Evolutionary conservation across 2,113 vertebrate species (phyloP).

Genomic region (Osmerus mordax): DNA sequence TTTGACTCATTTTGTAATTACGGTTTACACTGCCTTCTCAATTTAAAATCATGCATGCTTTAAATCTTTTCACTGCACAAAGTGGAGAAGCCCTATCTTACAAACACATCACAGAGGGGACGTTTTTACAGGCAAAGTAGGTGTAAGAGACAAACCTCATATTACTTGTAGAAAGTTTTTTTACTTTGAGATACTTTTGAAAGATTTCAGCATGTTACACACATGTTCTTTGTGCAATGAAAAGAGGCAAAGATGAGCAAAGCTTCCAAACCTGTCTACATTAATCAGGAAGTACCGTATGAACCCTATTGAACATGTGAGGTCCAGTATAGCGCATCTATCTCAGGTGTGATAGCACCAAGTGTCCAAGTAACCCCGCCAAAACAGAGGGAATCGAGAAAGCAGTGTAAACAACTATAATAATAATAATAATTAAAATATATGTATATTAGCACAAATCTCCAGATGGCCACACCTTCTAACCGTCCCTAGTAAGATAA

Average conservation of each 20-base stretch:
- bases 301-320: conserved; percentile 80
- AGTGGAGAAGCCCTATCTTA: conserved; percentile 49
- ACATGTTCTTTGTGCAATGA: conserved; percentile 74
- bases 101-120: conserved; percentile 53
- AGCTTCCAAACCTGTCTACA: conserved; percentile 60
- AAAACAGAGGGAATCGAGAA: conserved; percentile 60
- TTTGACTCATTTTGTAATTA: conserved; percentile 71
- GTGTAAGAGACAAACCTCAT: conserved; percentile 33
- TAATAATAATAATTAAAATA: conserved; percentile 6
- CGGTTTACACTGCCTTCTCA: conserved; percentile 79
- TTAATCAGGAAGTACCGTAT: conserved; percentile 74
- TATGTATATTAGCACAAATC: conserved; percentile 57
- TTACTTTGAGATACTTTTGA: conserved; percentile 26
- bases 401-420: conserved; percentile 72
- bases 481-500: conserved; percentile 45
- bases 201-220: conserved; percentile 30
- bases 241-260: conserved; percentile 74
- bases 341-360: conserved; percentile 30
- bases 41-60: conserved; percentile 64
- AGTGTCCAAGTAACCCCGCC: conserved; percentile 22
- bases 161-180: conserved; percentile 33
- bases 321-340: conserved; percentile 61
- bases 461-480: conserved; percentile 70
- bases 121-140: conserved; percentile 37
- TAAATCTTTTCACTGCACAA: conserved; percentile 73